Conservation (phyloP, 1,140 invertebrate species). For the Dufourea novaeangliae region DNA sequence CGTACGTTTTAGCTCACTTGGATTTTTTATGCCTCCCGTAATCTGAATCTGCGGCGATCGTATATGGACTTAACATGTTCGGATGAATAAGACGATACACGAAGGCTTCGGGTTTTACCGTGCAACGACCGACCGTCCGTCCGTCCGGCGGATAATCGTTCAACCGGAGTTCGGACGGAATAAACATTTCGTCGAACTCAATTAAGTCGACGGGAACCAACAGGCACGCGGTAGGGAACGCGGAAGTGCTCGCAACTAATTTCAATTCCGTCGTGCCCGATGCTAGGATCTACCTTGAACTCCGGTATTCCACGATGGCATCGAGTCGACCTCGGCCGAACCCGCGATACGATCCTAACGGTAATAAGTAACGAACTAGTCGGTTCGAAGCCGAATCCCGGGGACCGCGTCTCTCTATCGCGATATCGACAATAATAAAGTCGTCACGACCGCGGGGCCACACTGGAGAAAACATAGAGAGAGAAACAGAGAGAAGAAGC, state of each 20-base stretch:
- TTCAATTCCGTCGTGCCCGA: slow-evolving; percentile 35
- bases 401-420: slow-evolving; percentile 11
- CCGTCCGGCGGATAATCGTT: background rate
- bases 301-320: slow-evolving; percentile 16
- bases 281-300: background rate
- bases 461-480: background rate
- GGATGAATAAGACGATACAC: slow-evolving; percentile 8
- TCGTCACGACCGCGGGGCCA: slow-evolving; percentile 49
- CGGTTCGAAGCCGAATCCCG: background rate
- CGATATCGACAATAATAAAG: slow-evolving; percentile 60
- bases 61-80: slow-evolving; percentile 24
- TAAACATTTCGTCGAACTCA: slow-evolving; percentile 33
- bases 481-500: background rate
- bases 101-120: background rate
- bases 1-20: slow-evolving; percentile 23
- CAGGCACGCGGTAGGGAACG: background rate
- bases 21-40: slow-evolving; percentile 29
- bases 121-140: no score
- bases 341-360: slow-evolving; percentile 44
- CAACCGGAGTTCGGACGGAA: background rate
- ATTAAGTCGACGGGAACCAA: slow-evolving; percentile 17
- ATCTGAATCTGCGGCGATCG: slow-evolving; percentile 47
- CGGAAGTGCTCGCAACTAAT: slow-evolving; percentile 40
- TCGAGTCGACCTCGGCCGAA: slow-evolving; percentile 26
- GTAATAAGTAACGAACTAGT: slow-evolving; percentile 28